Evolutionary conservation across 1,140 invertebrate genomes (phyloP).

Genomic region (Neodiprion lecontei): DNA sequence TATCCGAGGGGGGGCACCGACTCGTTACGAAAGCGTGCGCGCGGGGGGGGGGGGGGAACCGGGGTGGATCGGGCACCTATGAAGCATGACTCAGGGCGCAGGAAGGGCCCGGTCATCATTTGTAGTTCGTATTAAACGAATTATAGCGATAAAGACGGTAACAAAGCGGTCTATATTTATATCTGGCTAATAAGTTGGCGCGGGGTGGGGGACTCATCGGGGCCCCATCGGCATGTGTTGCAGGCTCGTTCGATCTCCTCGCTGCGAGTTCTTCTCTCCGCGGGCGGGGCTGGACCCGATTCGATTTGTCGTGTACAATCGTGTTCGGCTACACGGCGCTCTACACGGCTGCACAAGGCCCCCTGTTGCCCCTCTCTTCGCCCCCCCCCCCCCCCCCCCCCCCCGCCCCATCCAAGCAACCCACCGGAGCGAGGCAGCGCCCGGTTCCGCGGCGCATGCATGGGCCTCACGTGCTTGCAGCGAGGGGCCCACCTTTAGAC

Average conservation of each 20-base stretch:
- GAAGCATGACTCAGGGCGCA: slow-evolving; percentile 25
- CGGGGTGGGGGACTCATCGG: not conserved
- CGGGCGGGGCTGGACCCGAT: slow-evolving; percentile 31
- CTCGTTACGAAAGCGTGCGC: not conserved
- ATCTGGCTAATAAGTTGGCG: slow-evolving; percentile 20
- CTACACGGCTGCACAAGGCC: slow-evolving; percentile 3
- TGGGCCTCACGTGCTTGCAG: no score
- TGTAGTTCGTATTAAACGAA: slow-evolving; percentile 49
- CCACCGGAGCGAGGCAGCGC: no score
- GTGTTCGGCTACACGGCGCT: slow-evolving; percentile 24
- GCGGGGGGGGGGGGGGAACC: not conserved
- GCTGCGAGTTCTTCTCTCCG: not conserved
- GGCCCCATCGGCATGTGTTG: not conserved
- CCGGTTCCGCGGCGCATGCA: no score
- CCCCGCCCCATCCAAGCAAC: not conserved
- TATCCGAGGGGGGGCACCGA: no score
- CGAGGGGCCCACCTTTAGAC: not conserved
- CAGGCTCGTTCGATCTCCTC: not conserved
- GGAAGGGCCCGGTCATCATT: slow-evolving; percentile 18
- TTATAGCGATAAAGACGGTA: slow-evolving; percentile 44
- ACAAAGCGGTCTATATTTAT: slow-evolving; percentile 28
- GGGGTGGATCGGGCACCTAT: not conserved
- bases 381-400: not conserved
- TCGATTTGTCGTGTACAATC: slow-evolving; percentile 44
- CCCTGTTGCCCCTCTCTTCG: not conserved